phyloP scores from a whole-genome alignment of 92 coral and sea anemone genomes.

The Isaurus tuberculatus region DNA sequence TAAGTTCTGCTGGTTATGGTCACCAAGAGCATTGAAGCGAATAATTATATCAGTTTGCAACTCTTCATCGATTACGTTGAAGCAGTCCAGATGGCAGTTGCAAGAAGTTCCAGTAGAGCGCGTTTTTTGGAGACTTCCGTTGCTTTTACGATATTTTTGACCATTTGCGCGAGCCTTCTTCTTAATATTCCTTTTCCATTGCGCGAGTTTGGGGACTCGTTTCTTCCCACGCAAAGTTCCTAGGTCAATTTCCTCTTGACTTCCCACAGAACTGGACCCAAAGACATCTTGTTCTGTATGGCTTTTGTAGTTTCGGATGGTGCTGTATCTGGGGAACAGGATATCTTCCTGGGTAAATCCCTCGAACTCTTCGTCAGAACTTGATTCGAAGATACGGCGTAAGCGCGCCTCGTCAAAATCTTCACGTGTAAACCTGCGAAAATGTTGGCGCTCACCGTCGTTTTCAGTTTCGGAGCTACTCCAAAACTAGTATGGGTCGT shows the following conservation, averaged over 20 bases:
- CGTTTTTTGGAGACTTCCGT: background rate
- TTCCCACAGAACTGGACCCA: background rate
- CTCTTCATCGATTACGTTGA: conserved; percentile 2
- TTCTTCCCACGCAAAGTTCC: background rate
- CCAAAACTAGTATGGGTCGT: background rate
- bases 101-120: conserved; percentile 10
- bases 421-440: background rate
- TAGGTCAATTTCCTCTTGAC: conserved; percentile 20
- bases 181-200: conserved; percentile 2
- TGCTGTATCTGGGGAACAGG: conserved; percentile 5
- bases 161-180: conserved; percentile 15
- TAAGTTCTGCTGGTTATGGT: conserved; percentile 4
- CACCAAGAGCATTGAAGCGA: background rate
- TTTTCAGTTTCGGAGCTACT: background rate
- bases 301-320: background rate
- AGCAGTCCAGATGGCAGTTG: conserved; percentile 9
- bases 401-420: background rate
- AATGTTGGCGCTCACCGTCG: background rate
- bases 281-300: background rate
- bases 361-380: too few species aligned
- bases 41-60: background rate
- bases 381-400: background rate
- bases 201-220: conserved; percentile 6
- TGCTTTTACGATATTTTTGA: background rate
- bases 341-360: background rate